Percentiles rank a stretch among this genome's conserved stretches.
These are phyloP conservation scores for Magallana gigas DNA, from an alignment of 1,140 invertebrate species.

Conservation along the genomic window DNA sequence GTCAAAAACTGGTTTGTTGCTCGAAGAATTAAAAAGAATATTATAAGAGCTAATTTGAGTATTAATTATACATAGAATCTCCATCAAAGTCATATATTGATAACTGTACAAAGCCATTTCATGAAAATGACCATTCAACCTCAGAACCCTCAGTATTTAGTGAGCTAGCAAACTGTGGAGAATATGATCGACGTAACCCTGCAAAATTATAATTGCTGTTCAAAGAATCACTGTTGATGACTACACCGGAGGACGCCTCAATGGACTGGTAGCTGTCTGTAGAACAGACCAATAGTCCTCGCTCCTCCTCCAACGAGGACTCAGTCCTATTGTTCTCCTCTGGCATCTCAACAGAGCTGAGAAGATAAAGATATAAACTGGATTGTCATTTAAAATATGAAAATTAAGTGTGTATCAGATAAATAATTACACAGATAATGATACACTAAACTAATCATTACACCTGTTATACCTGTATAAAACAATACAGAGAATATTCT, in stretches of 20 bases:
- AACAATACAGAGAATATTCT: too few species aligned
- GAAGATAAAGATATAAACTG: background rate
- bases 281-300: background rate
- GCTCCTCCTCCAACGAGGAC: background rate
- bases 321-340: background rate
- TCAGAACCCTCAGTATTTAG: background rate
- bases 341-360: background rate
- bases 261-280: conserved; percentile 34
- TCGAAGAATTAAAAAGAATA: too few species aligned
- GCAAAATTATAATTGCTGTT: background rate
- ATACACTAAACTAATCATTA: too few species aligned
- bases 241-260: background rate
- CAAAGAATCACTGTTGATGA: background rate
- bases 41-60: too few species aligned
- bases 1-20: too few species aligned
- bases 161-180: conserved; percentile 5
- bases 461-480: too few species aligned
- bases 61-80: too few species aligned
- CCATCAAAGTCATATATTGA: too few species aligned
- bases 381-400: too few species aligned
- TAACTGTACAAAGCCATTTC: background rate
- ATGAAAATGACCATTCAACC: conserved; percentile 15
- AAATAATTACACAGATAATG: too few species aligned
- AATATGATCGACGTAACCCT: background rate
- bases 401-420: too few species aligned